phyloP scores from a whole-genome alignment of 2,797 vertebrate genomes.

The Xenops minutus region DNA sequence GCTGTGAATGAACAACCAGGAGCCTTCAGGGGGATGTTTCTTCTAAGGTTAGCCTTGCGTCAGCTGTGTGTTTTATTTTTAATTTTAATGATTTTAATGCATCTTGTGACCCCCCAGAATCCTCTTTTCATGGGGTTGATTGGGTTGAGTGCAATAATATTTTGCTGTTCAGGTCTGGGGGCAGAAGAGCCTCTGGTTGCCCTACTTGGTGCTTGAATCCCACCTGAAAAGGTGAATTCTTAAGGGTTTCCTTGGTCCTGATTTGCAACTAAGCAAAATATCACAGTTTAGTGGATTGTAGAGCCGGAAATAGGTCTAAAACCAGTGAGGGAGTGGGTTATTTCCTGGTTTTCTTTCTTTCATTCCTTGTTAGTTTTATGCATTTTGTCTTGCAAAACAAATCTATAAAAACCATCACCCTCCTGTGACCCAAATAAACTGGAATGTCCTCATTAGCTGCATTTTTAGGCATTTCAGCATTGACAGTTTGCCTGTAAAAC shows the following conservation, averaged over 20 bases:
- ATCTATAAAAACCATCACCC: neutral
- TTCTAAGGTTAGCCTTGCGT: neutral
- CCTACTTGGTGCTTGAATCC: neutral
- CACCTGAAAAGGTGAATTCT: neutral
- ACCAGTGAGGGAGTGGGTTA: neutral
- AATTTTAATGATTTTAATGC: neutral
- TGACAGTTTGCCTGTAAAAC: slow-evolving; percentile 1
- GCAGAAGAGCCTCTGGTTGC: neutral
- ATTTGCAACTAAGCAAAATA: neutral
- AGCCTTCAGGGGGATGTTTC: neutral
- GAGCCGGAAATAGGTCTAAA: neutral
- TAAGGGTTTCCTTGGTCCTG: neutral
- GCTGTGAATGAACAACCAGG: neutral
- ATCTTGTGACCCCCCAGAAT: neutral
- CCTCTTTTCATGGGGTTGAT: neutral
- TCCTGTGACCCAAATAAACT: neutral
- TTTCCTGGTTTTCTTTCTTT: neutral
- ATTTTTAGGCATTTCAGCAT: neutral
- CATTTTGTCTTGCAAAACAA: slow-evolving; percentile 20
- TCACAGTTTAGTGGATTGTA: neutral
- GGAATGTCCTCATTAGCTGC: neutral
- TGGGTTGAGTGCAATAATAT: neutral
- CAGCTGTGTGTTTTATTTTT: neutral
- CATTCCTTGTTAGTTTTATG: neutral
- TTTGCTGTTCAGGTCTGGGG: neutral